Conservation (phyloP, 2,113 vertebrate species). For the Rhipidura dahli region DNA sequence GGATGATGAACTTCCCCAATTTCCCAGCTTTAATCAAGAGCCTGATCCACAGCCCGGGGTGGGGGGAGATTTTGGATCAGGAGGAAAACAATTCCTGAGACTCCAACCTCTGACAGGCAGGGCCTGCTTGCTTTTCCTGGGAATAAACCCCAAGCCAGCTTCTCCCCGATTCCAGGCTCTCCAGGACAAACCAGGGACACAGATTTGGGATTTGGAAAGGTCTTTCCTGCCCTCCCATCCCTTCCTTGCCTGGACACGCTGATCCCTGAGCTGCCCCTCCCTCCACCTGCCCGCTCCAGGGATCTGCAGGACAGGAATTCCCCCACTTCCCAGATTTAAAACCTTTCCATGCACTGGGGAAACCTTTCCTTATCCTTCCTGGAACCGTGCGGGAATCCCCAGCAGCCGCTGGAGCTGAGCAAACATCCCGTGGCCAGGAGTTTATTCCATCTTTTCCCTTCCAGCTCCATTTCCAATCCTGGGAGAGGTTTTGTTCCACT, state of each 20-base stretch:
- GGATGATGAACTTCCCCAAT: neutral
- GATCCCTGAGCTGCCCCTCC: neutral
- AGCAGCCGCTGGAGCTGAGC: neutral
- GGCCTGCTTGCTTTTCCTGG: neutral
- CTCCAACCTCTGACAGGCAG: neutral
- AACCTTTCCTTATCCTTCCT: neutral
- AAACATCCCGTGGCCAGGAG: neutral
- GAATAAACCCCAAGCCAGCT: neutral
- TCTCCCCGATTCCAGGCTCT: neutral
- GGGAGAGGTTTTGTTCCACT: neutral
- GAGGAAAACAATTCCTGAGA: neutral
- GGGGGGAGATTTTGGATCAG: rapidly evolving
- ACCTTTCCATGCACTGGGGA: neutral
- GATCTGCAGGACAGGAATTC: neutral
- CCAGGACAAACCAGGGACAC: neutral
- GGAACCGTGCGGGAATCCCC: neutral
- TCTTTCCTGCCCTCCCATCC: neutral
- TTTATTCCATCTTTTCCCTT: neutral
- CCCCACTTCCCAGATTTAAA: neutral
- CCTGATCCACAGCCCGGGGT: neutral
- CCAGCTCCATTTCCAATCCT: neutral
- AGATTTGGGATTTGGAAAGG: neutral
- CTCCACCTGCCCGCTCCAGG: neutral
- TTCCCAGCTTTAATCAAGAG: neutral
- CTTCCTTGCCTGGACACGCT: neutral